Evolutionary conservation across 1,140 invertebrate genomes (phyloP).

Genomic region (Littorina saxatilis): DNA sequence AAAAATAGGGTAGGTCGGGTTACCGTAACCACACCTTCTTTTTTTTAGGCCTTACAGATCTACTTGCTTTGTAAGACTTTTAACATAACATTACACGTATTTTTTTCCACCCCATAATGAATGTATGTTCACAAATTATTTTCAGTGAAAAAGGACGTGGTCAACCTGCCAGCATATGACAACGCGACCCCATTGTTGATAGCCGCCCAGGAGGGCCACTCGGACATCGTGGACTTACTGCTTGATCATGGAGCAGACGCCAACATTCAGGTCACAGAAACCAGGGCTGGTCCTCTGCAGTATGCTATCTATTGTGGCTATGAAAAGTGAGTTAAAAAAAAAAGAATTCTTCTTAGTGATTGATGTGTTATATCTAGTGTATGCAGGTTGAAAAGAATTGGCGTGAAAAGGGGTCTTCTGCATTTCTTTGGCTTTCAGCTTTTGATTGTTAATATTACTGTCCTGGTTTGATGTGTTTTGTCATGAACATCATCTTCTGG

Average conservation of each 20-base stretch:
- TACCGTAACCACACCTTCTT: too few relatives aligned
- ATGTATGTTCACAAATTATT: too few relatives aligned
- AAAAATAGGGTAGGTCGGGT: too few relatives aligned
- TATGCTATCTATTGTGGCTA: conserved; percentile 69
- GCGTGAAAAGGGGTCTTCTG: not conserved
- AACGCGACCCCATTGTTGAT: conserved; percentile 73
- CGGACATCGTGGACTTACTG: conserved; percentile 66
- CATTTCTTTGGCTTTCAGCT: not conserved
- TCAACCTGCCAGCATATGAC: conserved; percentile 70
- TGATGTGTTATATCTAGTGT: too few relatives aligned
- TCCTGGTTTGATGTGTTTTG: too few relatives aligned
- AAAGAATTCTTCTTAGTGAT: not conserved
- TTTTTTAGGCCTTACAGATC: too few relatives aligned
- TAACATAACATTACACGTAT: too few relatives aligned
- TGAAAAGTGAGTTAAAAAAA: conserved; percentile 53
- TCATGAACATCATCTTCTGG: too few relatives aligned
- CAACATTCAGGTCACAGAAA: conserved; percentile 65
- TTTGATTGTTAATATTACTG: too few relatives aligned
- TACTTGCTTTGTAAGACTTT: too few relatives aligned
- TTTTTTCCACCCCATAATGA: too few relatives aligned
- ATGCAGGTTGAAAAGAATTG: not conserved
- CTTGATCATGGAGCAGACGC: conserved; percentile 69
- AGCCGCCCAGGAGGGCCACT: conserved; percentile 73
- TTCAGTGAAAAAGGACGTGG: conserved; percentile 58
- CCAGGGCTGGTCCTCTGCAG: conserved; percentile 68